phyloP scores from a whole-genome alignment of 2,797 vertebrate species.

The Pipistrellus pipistrellus region DNA sequence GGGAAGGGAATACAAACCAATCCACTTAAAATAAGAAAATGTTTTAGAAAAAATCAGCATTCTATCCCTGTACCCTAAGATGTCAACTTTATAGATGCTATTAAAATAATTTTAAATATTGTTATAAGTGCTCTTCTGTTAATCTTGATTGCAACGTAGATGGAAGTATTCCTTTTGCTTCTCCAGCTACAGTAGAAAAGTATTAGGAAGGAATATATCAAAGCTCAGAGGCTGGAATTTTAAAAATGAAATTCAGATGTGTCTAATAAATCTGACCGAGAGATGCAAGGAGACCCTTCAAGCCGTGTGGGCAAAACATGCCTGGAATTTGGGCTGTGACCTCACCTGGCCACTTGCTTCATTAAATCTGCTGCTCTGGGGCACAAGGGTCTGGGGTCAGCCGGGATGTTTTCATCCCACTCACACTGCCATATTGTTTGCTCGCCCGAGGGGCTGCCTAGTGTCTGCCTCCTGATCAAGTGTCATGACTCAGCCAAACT shows the following conservation, averaged over 20 bases:
- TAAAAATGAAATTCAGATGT: slow-evolving; percentile 84
- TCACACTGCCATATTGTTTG: slow-evolving; percentile 27
- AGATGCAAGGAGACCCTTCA: slow-evolving; percentile 56
- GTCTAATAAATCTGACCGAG: slow-evolving; percentile 80
- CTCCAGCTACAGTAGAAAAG: slow-evolving; percentile 70
- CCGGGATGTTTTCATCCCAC: slow-evolving; percentile 38
- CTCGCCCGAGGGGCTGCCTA: slow-evolving; percentile 54
- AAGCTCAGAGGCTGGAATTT: slow-evolving; percentile 77
- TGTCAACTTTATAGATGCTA: not conserved
- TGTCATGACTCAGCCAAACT: slow-evolving; percentile 70
- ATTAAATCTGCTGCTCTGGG: slow-evolving; percentile 78
- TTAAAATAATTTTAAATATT: not conserved
- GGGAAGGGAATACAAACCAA: not conserved
- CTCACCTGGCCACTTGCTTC: slow-evolving; percentile 80
- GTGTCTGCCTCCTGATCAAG: slow-evolving; percentile 52
- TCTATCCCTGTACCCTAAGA: not conserved
- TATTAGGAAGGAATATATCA: slow-evolving; percentile 73
- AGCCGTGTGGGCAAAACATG: slow-evolving; percentile 71
- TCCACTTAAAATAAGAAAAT: not conserved
- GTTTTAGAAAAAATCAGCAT: not conserved
- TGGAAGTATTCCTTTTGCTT: not conserved
- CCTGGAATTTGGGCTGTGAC: slow-evolving; percentile 82
- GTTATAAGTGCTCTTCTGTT: slow-evolving; percentile 5
- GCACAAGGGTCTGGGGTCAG: slow-evolving; percentile 74
- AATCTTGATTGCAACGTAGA: not conserved